phyloP scores from a whole-genome alignment of 1,140 invertebrate genomes.

The Eupristina koningsbergeri region DNA sequence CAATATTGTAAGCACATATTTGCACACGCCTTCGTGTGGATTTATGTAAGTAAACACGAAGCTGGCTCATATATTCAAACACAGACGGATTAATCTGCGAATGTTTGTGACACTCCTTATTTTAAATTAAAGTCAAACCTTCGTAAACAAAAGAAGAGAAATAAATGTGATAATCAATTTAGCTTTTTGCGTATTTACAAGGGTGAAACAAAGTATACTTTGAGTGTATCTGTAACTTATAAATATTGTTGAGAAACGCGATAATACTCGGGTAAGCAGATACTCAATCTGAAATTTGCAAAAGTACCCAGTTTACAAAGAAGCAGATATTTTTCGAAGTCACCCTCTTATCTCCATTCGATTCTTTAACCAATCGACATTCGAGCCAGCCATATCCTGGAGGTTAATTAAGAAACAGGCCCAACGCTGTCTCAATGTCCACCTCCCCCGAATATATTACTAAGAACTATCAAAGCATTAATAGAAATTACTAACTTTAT shows the following conservation, averaged over 20 bases:
- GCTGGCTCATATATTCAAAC: not conserved
- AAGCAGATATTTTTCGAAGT: not conserved
- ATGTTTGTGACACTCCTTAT: not conserved
- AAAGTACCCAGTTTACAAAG: conserved; percentile 11
- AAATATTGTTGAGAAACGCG: conserved; percentile 27
- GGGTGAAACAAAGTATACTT: conserved; percentile 5
- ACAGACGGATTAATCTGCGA: not conserved
- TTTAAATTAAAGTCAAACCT: not conserved
- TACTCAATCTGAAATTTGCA: not conserved
- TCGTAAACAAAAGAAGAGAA: not conserved
- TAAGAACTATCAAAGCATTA: not conserved
- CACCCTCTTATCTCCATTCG: not conserved
- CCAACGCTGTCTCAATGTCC: no score
- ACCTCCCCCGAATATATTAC: not conserved
- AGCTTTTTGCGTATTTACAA: no score
- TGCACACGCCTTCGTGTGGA: no score
- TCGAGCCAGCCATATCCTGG: not conserved
- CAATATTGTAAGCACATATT: not conserved
- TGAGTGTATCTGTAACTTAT: conserved; percentile 1
- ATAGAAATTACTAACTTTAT: no score
- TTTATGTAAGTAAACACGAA: no score
- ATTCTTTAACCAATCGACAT: not conserved
- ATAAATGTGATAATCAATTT: no score
- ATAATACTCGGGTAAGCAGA: conserved; percentile 26
- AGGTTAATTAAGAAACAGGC: not conserved